Evolutionary conservation across 2,797 vertebrate genomes (phyloP).

Genomic region (Bucorvus abyssinicus): DNA sequence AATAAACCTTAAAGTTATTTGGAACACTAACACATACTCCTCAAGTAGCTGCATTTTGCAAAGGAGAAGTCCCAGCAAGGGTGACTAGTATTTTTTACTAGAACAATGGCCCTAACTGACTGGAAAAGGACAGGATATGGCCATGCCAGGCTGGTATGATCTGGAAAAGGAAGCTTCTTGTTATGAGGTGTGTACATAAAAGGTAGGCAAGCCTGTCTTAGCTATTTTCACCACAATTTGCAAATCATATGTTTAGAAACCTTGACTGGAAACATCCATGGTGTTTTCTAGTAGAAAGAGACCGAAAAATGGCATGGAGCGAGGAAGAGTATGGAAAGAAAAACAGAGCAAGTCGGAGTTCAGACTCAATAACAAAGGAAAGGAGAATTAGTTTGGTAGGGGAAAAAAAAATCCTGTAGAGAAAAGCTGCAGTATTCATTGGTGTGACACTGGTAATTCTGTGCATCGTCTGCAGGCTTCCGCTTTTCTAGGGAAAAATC

Average conservation of each 20-base stretch:
- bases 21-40: not conserved
- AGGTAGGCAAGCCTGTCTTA: not conserved
- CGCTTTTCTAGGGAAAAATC: not conserved
- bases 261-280: not conserved
- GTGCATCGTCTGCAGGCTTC: not conserved
- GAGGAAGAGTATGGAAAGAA: not conserved
- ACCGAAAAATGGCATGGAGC: not conserved
- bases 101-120: not conserved
- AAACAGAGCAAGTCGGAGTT: not conserved
- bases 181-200: not conserved
- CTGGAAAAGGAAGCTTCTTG: not conserved
- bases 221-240: not conserved
- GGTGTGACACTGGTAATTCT: not conserved
- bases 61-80: not conserved
- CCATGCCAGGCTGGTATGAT: not conserved
- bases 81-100: not conserved
- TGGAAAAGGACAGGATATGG: not conserved
- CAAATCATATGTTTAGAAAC: not conserved
- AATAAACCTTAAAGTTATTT: not conserved
- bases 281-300: not conserved
- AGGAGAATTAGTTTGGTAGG: not conserved
- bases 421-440: not conserved
- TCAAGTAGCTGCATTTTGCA: not conserved
- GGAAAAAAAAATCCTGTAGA: not conserved
- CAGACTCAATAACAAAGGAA: not conserved